These are phyloP conservation scores for Drosophila sordidapex DNA, from an alignment of 2,888 invertebrate species.

Conservation along the genomic window DNA sequence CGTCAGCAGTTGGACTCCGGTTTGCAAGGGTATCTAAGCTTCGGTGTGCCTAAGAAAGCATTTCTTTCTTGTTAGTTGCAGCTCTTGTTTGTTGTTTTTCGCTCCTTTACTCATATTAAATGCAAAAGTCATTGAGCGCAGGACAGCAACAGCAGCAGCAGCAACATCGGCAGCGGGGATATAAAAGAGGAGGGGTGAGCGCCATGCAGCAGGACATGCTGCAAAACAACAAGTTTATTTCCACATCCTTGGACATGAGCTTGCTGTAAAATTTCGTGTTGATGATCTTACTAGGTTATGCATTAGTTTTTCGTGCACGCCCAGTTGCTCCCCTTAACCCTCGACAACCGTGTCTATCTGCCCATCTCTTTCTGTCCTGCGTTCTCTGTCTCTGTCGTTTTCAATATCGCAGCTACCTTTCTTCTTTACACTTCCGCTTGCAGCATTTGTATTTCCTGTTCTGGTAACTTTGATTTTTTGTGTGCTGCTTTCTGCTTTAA, in stretches of 20 bases:
- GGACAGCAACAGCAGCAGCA: conserved; percentile 47
- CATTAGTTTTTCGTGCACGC: conserved; percentile 73
- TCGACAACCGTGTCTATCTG: not conserved
- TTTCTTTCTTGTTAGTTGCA: conserved; percentile 30
- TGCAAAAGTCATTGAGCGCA: conserved; percentile 81
- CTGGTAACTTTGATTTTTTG: conserved; percentile 76
- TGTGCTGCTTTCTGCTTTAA: conserved; percentile 70
- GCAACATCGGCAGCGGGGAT: conserved; percentile 6
- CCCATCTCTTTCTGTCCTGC: not conserved
- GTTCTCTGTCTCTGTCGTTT: not conserved
- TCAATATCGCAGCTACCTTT: conserved; percentile 38
- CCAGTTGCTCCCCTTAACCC: conserved; percentile 1
- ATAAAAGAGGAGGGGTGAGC: conserved; percentile 3
- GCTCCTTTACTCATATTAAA: conserved; percentile 75
- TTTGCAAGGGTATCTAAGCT: not conserved
- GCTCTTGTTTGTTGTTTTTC: conserved; percentile 40
- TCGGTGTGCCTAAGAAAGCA: not conserved
- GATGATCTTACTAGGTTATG: conserved; percentile 82
- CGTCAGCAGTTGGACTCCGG: not conserved
- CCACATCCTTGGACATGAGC: conserved; percentile 80
- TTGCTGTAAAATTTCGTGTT: conserved; percentile 82
- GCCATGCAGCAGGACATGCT: conserved; percentile 39
- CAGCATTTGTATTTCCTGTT: conserved; percentile 52
- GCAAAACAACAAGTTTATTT: conserved; percentile 77
- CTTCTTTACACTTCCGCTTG: conserved; percentile 52